Evolutionary conservation across 1,140 invertebrate species (phyloP), one percentile per base, ranked within the genome.

Genomic region (Oryctes rhinoceros): DNA sequence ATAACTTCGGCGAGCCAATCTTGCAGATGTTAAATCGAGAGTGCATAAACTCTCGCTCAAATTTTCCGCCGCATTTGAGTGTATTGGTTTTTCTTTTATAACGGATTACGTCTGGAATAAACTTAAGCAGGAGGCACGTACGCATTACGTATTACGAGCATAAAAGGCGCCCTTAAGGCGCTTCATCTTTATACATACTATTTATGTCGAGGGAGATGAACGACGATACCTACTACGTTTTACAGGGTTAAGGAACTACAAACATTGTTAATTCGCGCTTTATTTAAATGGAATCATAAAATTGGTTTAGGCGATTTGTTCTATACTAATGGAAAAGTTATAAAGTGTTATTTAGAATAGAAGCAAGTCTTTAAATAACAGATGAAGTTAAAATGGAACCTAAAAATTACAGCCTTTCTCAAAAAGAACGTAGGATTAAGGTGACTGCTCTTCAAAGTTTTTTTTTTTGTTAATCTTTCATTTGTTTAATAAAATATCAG

Each of bases 1-100:
- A 67, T 67, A 67, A 67, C 65, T 67, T 35, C 65, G 24, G 65
- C 18, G 65, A 67, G 65, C 65, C 65, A 67, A 67, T 67, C 18
- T 67, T 18, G 65, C 65, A 18, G 30, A 67, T 67, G 65, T 67
- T 67, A 67, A 67, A 67, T 67, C 65, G 65, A 67, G 18, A 18
- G 65, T 67, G 65, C 24, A 67, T 67, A 67, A 67, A 67, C 7
- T 67, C 65, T 35, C 65, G 20, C 24, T 24, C 65, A 67, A 67
- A 67, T 67, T 67, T 67, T 67, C 20, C 20, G 18, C 65, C 18
- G 65, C 65, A 18, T 67, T 67, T 67, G 65, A 67, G 65, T 67
- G 65, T 67, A 67, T 67, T 67, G 65, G 65, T 67, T 67, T 67
- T 30, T 30, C 2, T 30, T 67, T 67, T 67, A 67, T 67, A 67